Evolutionary conservation across 1,140 invertebrate genomes (phyloP).

Genomic region (Drosophila sproati): DNA sequence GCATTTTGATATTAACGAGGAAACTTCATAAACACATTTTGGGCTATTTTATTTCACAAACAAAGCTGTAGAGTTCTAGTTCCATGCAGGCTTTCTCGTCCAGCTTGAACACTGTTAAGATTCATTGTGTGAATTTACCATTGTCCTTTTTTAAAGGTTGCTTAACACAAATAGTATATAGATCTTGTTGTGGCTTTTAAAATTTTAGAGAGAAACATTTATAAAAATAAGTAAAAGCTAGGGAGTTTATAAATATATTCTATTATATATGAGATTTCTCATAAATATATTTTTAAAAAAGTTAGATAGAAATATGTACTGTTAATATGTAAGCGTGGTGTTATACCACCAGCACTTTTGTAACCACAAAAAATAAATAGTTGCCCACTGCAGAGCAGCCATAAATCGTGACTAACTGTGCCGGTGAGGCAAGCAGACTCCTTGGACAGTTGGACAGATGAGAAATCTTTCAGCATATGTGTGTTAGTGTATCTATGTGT

Average conservation of each 20-base stretch:
- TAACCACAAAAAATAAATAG: constrained; percentile 30
- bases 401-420: constrained; percentile 47
- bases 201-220: not conserved
- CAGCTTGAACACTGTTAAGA: not conserved
- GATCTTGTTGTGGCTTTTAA: too few species aligned
- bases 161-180: not conserved
- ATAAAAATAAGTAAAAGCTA: not conserved
- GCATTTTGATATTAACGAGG: not conserved
- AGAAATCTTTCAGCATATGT: constrained; percentile 22
- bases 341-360: constrained; percentile 12
- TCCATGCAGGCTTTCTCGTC: not conserved
- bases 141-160: not conserved
- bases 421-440: constrained; percentile 26
- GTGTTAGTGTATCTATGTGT: not conserved
- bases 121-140: not conserved
- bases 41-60: constrained; percentile 4
- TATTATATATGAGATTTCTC: too few species aligned
- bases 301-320: too few species aligned
- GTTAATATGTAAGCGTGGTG: not conserved
- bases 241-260: too few species aligned
- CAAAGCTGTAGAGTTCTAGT: not conserved
- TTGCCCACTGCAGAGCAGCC: constrained; percentile 23
- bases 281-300: too few species aligned
- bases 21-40: constrained; percentile 11
- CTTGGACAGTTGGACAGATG: constrained; percentile 23